phyloP scores from a whole-genome alignment of 2,888 invertebrate genomes.

The Clepsis dumicolana region DNA sequence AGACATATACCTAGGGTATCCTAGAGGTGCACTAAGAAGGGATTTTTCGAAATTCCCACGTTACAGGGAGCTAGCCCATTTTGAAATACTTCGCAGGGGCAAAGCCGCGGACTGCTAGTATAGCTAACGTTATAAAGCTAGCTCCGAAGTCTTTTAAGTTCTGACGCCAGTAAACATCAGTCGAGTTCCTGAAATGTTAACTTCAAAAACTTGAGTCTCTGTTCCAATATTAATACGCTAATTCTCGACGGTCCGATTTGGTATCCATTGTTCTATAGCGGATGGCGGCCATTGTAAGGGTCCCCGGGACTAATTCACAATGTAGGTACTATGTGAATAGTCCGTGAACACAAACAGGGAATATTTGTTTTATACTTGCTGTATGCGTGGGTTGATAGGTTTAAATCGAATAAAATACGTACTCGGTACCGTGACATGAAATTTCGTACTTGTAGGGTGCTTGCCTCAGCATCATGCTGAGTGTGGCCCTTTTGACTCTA shows the following conservation, averaged over 20 bases:
- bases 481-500: too few relatives aligned
- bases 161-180: too few relatives aligned
- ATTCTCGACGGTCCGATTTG: background rate
- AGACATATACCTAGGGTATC: too few relatives aligned
- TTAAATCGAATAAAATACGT: background rate
- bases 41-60: too few relatives aligned
- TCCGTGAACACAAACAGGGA: background rate
- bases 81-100: too few relatives aligned
- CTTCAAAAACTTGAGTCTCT: background rate
- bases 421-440: background rate
- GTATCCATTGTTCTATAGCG: background rate
- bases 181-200: background rate
- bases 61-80: too few relatives aligned
- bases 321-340: background rate
- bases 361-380: background rate
- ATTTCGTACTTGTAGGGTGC: too few relatives aligned
- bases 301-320: background rate
- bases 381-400: background rate
- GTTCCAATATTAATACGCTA: conserved; percentile 1
- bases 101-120: too few relatives aligned
- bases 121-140: too few relatives aligned
- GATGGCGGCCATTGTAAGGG: background rate
- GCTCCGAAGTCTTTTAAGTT: too few relatives aligned
- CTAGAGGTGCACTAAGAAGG: too few relatives aligned
- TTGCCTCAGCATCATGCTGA: too few relatives aligned